These are phyloP conservation scores for Amphipyra tragopoginis DNA, from an alignment of 2,888 invertebrate genomes.

Conservation along the genomic window DNA sequence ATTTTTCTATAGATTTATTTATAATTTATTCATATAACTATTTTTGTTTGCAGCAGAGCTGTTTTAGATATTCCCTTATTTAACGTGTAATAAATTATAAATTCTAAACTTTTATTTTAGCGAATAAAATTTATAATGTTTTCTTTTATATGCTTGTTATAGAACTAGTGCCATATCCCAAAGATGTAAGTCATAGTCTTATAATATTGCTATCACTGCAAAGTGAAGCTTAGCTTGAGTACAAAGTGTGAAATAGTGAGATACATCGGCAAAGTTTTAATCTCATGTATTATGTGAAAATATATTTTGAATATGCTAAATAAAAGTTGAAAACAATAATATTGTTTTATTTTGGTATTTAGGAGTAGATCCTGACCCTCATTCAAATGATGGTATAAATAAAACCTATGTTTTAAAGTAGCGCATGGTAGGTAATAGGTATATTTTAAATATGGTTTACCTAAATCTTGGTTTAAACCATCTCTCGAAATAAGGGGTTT, in stretches of 20 bases:
- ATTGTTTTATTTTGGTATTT: conserved; percentile 25
- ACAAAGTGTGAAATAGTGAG: conserved; percentile 74
- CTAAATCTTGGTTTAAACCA: no score
- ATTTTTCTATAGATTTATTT: conserved; percentile 11
- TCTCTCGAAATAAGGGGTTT: no score
- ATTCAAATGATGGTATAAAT: no score
- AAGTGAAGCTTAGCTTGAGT: conserved; percentile 76
- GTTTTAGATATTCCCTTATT: conserved; percentile 32
- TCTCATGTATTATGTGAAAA: conserved; percentile 72
- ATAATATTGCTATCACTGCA: conserved; percentile 28
- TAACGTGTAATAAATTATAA: conserved; percentile 9
- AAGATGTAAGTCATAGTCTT: conserved; percentile 32
- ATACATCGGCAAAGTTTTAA: conserved; percentile 69
- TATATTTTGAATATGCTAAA: conserved; percentile 86
- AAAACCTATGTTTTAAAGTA: no score
- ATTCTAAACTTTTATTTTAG: conserved; percentile 32
- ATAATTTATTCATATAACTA: conserved; percentile 31
- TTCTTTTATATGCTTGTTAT: conserved; percentile 32
- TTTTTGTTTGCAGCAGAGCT: conserved; percentile 55
- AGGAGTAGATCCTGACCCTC: not conserved
- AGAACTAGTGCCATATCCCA: conserved; percentile 54
- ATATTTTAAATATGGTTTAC: no score
- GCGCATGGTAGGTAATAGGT: no score
- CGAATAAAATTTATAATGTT: conserved; percentile 15
- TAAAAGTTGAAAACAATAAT: conserved; percentile 56